Evolutionary conservation across 2,797 vertebrate genomes (phyloP).

Genomic region (Taeniopygia guttata): DNA sequence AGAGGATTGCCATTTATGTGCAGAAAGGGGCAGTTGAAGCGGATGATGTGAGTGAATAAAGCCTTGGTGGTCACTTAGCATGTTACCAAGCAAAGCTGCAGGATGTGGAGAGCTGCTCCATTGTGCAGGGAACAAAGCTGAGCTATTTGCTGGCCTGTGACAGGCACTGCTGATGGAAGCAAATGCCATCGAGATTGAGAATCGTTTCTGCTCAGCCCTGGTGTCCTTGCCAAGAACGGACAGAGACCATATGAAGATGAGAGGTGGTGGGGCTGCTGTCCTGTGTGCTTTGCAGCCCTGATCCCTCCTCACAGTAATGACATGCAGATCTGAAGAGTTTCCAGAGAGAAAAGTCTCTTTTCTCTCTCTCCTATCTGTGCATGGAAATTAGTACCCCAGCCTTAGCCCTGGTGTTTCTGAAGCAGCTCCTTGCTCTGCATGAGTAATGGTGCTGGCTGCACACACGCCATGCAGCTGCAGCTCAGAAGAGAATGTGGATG

Average conservation of each 20-base stretch:
- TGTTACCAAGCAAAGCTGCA: neutral
- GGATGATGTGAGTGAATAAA: neutral
- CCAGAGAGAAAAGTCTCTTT: neutral
- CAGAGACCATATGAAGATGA: neutral
- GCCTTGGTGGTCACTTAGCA: neutral
- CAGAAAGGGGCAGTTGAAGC: neutral
- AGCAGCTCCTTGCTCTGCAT: neutral
- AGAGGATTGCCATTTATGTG: neutral
- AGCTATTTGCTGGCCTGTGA: neutral
- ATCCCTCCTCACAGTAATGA: neutral
- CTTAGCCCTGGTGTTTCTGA: neutral
- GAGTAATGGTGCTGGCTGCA: conserved; percentile 31
- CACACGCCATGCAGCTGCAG: neutral
- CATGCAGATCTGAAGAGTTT: neutral
- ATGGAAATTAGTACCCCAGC: neutral
- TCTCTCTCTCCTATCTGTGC: neutral
- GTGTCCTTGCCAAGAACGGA: neutral
- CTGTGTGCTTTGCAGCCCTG: neutral
- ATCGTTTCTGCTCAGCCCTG: neutral
- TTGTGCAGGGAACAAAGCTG: conserved; percentile 12
- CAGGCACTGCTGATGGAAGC: neutral
- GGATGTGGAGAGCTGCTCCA: neutral
- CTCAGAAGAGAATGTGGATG: neutral
- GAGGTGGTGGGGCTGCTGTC: neutral
- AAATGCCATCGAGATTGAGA: neutral